phyloP scores from a whole-genome alignment of 2,797 vertebrate genomes.

The Cirrhinus molitorella region DNA sequence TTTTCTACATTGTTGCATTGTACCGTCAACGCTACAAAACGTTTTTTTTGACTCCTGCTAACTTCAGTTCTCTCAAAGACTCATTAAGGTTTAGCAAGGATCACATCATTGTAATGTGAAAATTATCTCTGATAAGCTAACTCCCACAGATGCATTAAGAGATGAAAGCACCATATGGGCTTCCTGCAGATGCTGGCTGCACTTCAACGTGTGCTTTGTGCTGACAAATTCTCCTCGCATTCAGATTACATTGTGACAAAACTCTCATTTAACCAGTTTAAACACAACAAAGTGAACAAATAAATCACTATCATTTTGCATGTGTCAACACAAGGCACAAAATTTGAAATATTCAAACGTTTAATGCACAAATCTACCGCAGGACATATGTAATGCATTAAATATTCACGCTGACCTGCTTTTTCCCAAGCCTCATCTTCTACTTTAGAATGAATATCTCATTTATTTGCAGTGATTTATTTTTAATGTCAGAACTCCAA shows the following conservation, averaged over 20 bases:
- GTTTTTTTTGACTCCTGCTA: neutral
- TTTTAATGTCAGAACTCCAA: conserved; percentile 63
- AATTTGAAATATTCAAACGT: conserved; percentile 16
- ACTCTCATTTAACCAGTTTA: conserved; percentile 26
- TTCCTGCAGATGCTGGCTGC: conserved; percentile 30
- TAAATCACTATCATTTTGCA: conserved; percentile 47
- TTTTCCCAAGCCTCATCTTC: conserved; percentile 20
- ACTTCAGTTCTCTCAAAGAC: neutral
- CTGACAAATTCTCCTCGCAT: conserved; percentile 36
- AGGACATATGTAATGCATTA: conserved; percentile 56
- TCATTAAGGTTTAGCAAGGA: conserved; percentile 2
- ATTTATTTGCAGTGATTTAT: conserved; percentile 55
- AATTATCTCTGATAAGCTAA: conserved; percentile 29
- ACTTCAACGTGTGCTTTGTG: conserved; percentile 18
- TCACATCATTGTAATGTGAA: conserved; percentile 20
- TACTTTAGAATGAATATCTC: conserved; percentile 52
- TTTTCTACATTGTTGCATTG: neutral
- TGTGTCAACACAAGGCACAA: conserved; percentile 41
- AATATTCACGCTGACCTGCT: conserved; percentile 63
- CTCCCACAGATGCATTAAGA: conserved; percentile 37
- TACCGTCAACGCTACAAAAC: neutral
- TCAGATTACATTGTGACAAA: conserved; percentile 23
- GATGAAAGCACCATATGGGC: conserved; percentile 46
- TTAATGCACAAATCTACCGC: conserved; percentile 4
- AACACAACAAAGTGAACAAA: conserved; percentile 34